Base-by-base conservation (phyloP, 2,113 vertebrate species). In the Cyprinus carpio region DNA sequence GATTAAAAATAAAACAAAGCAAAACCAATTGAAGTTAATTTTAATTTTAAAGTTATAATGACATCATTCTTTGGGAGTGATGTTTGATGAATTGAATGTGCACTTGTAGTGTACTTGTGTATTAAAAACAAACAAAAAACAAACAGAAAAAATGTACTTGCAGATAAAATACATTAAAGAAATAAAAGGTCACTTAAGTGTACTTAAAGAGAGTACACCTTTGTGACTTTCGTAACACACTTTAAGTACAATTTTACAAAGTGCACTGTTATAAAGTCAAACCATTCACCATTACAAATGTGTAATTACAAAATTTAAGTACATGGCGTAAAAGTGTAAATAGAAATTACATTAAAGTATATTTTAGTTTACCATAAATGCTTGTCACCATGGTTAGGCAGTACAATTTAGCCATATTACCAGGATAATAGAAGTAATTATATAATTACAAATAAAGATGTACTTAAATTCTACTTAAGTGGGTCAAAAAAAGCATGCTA, bases 1-100 rank as follows among this genome's bases (percentile, higher is more conserved):
- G 69, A 87, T 54, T 81, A 9, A 75, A 79, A 65, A 75, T 18
- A 2, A 86, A 49, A 65, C 4, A 83, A 49, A 25, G 6, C 1
- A 49, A 40, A 49, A 23, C 3, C 13, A 18, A 31, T 54, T 25
- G 49, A 25, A 46, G n/a, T 74, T 25, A 46, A 16, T 49, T 49
- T 46, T 46, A 74, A 46, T 74, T n/a, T 25, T 54, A 76, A 54
- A 54, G 49, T 31, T 20, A 2, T 13, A 75, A 11, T 76, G 25
- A 54, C 46, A 29, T 29, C 25, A 51, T 75, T 49, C 31, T 15
- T 5, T n/a, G 23, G 23, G 71, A 72, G 2, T 3, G 2, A 40
- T 40, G 69, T 72, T 34, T 72, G 5, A 2, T 40, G 20, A 25
- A 4, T 72, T 43, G 27, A 31, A 18, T 67, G 15, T 65, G 2